phyloP scores from a whole-genome alignment of 2,113 vertebrate species.

The Gopherus evgoodei region DNA sequence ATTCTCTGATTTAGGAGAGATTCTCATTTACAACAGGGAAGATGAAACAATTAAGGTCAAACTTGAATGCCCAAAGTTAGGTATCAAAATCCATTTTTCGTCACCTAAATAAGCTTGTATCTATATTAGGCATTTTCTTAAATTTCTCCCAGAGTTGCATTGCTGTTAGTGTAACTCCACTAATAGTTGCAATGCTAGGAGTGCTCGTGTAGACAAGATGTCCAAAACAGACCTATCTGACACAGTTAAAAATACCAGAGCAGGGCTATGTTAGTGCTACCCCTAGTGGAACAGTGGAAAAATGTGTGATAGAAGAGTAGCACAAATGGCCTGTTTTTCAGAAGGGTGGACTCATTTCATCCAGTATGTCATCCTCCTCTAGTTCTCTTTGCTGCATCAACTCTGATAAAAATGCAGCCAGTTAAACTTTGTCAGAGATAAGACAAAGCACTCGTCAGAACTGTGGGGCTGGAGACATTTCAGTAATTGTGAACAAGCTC shows the following conservation, averaged over 20 bases:
- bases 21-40: neutral
- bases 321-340: neutral
- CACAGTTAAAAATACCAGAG: accelerated
- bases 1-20: neutral
- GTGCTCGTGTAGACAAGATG: neutral
- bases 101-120: neutral
- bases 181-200: accelerated
- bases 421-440: neutral
- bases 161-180: neutral
- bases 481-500: neutral
- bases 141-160: neutral
- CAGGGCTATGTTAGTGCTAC: neutral
- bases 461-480: neutral
- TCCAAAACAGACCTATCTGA: neutral
- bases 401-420: neutral
- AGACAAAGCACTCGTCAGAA: neutral
- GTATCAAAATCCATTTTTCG: neutral
- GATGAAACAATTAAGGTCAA: neutral
- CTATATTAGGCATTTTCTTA: neutral
- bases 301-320: neutral
- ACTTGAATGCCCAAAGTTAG: neutral
- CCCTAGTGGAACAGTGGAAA: neutral
- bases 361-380: neutral
- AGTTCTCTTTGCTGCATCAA: neutral
- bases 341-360: neutral